phyloP scores from a whole-genome alignment of 2,888 invertebrate genomes.

The Autographa pulchrina region DNA sequence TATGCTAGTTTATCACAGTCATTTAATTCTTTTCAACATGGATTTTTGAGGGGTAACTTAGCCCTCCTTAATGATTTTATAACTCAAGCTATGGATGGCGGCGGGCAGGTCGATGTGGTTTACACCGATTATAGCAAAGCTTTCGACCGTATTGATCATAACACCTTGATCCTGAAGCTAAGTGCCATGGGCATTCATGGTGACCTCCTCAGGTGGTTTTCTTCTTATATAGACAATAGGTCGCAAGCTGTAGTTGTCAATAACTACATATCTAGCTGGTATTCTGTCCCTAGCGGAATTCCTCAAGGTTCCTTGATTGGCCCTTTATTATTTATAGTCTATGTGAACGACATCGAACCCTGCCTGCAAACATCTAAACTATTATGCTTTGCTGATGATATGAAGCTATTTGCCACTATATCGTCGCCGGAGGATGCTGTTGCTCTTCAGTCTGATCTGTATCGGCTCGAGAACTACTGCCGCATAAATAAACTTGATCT shows the following conservation, averaged over 20 bases:
- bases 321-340: too few relatives aligned
- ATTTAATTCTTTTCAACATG: slow-evolving; percentile 17
- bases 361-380: too few relatives aligned
- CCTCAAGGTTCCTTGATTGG: too few relatives aligned
- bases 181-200: background rate
- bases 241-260: background rate
- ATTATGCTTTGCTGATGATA: too few relatives aligned
- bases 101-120: slow-evolving; percentile 14
- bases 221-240: slow-evolving; percentile 8
- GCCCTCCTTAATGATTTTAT: slow-evolving; percentile 14
- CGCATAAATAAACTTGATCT: too few relatives aligned
- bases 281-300: background rate
- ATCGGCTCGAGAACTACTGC: too few relatives aligned
- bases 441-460: too few relatives aligned
- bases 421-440: too few relatives aligned
- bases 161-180: background rate
- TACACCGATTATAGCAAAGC: slow-evolving; percentile 20
- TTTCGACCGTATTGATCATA: slow-evolving; percentile 15
- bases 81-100: slow-evolving; percentile 1
- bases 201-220: slow-evolving; percentile 14
- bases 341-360: too few relatives aligned
- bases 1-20: background rate
- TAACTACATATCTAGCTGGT: background rate
- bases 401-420: too few relatives aligned
- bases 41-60: slow-evolving; percentile 3